phyloP scores from a whole-genome alignment of 2,888 invertebrate species.

The Habrosyne pyritoides region DNA sequence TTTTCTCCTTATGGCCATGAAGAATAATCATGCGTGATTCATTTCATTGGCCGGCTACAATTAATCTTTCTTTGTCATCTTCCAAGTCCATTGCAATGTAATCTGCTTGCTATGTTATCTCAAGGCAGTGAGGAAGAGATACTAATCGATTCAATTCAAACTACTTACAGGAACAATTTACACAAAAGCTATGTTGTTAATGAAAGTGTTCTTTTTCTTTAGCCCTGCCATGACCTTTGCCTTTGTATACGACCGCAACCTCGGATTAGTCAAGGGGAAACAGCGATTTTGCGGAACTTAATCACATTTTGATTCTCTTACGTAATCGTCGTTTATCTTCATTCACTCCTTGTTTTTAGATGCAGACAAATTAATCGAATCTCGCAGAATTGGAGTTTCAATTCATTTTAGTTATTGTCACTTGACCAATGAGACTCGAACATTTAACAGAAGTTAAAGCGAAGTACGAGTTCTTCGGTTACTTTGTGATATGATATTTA shows the following conservation, averaged over 20 bases:
- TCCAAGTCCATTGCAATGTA: not conserved
- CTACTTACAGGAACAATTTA: not conserved
- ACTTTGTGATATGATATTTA: slow-evolving; percentile 10
- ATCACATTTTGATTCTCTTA: slow-evolving; percentile 19
- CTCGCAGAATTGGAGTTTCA: not conserved
- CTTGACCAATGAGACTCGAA: not conserved
- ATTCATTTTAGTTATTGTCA: not conserved
- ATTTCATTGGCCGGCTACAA: slow-evolving; percentile 40
- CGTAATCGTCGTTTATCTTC: slow-evolving; percentile 21
- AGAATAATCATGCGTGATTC: slow-evolving; percentile 47
- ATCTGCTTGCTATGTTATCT: not conserved
- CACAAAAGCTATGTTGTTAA: not conserved
- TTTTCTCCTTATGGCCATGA: slow-evolving; percentile 52
- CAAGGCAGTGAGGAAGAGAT: not conserved
- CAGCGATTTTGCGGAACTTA: slow-evolving; percentile 14
- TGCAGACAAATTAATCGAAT: slow-evolving; percentile 10
- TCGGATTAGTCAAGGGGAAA: slow-evolving; percentile 3
- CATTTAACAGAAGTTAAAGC: not conserved
- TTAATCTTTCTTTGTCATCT: not conserved
- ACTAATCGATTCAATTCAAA: not conserved
- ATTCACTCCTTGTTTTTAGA: slow-evolving; percentile 14
- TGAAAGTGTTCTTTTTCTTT: not conserved
- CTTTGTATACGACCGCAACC: not conserved
- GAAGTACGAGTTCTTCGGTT: slow-evolving; percentile 11
- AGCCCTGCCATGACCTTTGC: not conserved